A percentile compares a stretch with the other conserved stretches of the same genome.
phyloP scores from a whole-genome alignment of 2,888 invertebrate species.

The Apoderus coryli region DNA sequence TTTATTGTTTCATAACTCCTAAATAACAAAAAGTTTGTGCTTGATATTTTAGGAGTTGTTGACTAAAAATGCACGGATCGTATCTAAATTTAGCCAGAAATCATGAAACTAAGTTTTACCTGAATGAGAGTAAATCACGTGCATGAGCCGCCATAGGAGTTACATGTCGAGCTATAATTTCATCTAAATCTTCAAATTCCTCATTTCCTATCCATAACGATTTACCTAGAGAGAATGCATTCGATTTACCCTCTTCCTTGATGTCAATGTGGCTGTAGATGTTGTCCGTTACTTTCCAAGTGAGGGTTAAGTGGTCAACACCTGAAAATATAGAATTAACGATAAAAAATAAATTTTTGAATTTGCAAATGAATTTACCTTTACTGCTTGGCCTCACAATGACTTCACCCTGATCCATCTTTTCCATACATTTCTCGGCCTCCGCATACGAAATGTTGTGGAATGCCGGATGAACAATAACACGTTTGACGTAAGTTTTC shows the following conservation, averaged over 20 bases:
- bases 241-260: slow-evolving; percentile 89
- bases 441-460: slow-evolving; percentile 90
- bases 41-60: too few species aligned
- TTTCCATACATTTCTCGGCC: slow-evolving; percentile 79
- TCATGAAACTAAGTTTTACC: slow-evolving; percentile 31
- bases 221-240: slow-evolving; percentile 85
- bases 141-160: slow-evolving; percentile 94
- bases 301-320: slow-evolving; percentile 88
- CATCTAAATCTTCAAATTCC: slow-evolving; percentile 97
- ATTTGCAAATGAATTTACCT: slow-evolving; percentile 33
- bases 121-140: slow-evolving; percentile 79
- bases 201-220: slow-evolving; percentile 78
- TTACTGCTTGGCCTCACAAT: slow-evolving; percentile 95
- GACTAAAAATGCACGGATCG: too few species aligned
- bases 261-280: slow-evolving; percentile 96
- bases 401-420: slow-evolving; percentile 93
- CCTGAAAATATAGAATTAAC: slow-evolving; percentile 11
- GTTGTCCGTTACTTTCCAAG: slow-evolving; percentile 94
- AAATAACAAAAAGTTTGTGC: too few species aligned
- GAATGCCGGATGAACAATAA: slow-evolving; percentile 95
- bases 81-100: too few species aligned
- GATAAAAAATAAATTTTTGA: neutral
- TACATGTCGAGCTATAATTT: slow-evolving; percentile 93
- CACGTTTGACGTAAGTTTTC: slow-evolving; percentile 84
- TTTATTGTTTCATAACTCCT: too few species aligned